Evolutionary conservation across 2,888 invertebrate genomes (phyloP).

Genomic region (Phorcus lineatus): DNA sequence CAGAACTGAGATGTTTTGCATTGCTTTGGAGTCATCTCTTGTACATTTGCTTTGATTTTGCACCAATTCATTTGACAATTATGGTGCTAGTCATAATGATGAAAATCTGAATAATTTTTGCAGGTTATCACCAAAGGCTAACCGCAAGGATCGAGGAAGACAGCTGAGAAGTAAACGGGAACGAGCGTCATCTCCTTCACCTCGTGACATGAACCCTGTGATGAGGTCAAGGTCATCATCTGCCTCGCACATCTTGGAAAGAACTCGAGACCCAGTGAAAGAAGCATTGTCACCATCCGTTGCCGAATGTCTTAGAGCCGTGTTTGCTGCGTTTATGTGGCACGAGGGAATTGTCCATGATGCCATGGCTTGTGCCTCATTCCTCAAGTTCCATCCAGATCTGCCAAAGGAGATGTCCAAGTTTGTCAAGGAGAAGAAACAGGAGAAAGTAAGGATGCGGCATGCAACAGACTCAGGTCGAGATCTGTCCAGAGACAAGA

Average conservation of each 20-base stretch:
- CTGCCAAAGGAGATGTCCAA: conserved; percentile 72
- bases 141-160: conserved; percentile 78
- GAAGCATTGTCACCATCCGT: conserved; percentile 93
- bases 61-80: no score
- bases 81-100: no score
- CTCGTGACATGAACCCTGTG: conserved; percentile 61
- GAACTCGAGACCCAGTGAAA: conserved; percentile 79
- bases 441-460: conserved; percentile 54
- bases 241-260: conserved; percentile 48
- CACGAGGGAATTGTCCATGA: conserved; percentile 98
- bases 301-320: conserved; percentile 92
- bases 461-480: conserved; percentile 69
- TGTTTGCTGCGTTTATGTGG: conserved; percentile 97
- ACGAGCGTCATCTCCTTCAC: conserved; percentile 73
- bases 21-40: no score
- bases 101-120: no score
- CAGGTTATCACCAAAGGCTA: conserved; percentile 74
- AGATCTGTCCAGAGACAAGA: conserved; percentile 48
- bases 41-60: no score
- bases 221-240: conserved; percentile 63
- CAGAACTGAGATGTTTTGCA: no score
- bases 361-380: conserved; percentile 98
- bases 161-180: conserved; percentile 74
- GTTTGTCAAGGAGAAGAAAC: conserved; percentile 57
- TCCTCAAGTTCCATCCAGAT: conserved; percentile 86